Evolutionary conservation across 2,113 vertebrate species (phyloP).

Genomic region (Amia ocellicauda): DNA sequence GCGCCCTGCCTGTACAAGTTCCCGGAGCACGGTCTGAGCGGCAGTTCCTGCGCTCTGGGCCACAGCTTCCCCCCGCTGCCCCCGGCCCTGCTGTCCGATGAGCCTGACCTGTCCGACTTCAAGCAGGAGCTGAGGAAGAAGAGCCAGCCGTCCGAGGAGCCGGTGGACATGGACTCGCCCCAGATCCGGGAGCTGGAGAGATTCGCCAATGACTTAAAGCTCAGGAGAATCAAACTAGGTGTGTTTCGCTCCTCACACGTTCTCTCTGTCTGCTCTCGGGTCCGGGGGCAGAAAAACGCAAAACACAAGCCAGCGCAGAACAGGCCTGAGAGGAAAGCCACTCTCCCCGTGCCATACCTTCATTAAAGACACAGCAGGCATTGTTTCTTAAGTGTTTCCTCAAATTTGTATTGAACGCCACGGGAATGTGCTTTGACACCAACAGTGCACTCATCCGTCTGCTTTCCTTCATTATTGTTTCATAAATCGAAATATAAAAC

Average conservation of each 20-base stretch:
- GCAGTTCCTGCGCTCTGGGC: conserved; percentile 75
- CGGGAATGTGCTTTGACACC: too few relatives aligned
- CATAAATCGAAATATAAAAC: too few relatives aligned
- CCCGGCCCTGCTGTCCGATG: conserved; percentile 79
- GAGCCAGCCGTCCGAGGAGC: conserved; percentile 75
- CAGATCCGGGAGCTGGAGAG: conserved; percentile 95
- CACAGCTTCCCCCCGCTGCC: conserved; percentile 81
- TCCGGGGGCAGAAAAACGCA: too few relatives aligned
- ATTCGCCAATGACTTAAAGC: conserved; percentile 95
- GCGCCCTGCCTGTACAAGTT: conserved; percentile 92
- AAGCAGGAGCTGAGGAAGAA: conserved; percentile 86
- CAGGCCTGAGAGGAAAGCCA: too few relatives aligned
- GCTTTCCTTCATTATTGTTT: too few relatives aligned
- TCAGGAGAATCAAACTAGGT: conserved; percentile 95
- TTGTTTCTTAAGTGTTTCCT: too few relatives aligned
- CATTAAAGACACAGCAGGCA: too few relatives aligned
- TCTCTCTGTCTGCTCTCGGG: too few relatives aligned
- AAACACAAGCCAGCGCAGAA: too few relatives aligned
- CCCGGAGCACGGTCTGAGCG: conserved; percentile 79
- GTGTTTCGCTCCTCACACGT: conserved; percentile 21
- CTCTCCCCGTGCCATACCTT: too few relatives aligned
- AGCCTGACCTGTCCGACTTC: conserved; percentile 67
- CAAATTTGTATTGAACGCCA: too few relatives aligned
- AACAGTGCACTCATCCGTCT: too few relatives aligned
- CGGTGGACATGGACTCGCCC: conserved; percentile 85